Conservation (phyloP, 2,888 invertebrate species). For the Epinotia brunnichana region DNA sequence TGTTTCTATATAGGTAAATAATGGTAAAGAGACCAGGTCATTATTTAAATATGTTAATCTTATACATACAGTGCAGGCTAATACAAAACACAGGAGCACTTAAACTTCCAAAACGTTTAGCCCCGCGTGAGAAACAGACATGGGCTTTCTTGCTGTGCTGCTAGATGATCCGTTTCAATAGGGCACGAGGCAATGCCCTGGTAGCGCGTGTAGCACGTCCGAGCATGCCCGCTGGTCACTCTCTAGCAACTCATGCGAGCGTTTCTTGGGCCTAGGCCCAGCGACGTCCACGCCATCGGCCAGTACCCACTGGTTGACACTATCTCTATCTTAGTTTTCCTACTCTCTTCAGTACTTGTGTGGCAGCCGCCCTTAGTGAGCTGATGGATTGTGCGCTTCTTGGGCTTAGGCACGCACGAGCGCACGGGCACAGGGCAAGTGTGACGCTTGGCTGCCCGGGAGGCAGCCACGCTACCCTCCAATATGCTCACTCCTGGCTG, state of each 20-base stretch:
- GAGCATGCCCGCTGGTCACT: background rate
- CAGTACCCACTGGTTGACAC: no score
- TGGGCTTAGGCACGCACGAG: conserved; percentile 86
- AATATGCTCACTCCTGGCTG: background rate
- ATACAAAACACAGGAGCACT: background rate
- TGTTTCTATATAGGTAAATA: conserved; percentile 1
- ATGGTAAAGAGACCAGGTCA: background rate
- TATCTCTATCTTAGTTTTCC: no score
- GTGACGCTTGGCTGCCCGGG: background rate
- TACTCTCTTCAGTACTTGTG: no score
- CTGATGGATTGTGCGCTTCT: conserved; percentile 90
- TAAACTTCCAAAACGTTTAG: no score
- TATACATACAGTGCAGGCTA: background rate
- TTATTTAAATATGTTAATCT: background rate
- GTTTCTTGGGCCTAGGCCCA: no score
- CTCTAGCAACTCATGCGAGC: background rate
- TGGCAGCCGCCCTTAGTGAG: conserved; percentile 57
- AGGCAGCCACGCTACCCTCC: no score
- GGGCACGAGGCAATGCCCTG: no score
- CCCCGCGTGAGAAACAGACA: no score
- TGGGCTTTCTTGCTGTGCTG: no score
- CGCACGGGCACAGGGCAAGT: conserved; percentile 92
- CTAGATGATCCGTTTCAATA: no score
- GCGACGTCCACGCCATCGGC: no score
- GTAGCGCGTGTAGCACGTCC: background rate